Base-by-base conservation (phyloP, 1,140 invertebrate genomes). In the Caligus rogercresseyi region DNA sequence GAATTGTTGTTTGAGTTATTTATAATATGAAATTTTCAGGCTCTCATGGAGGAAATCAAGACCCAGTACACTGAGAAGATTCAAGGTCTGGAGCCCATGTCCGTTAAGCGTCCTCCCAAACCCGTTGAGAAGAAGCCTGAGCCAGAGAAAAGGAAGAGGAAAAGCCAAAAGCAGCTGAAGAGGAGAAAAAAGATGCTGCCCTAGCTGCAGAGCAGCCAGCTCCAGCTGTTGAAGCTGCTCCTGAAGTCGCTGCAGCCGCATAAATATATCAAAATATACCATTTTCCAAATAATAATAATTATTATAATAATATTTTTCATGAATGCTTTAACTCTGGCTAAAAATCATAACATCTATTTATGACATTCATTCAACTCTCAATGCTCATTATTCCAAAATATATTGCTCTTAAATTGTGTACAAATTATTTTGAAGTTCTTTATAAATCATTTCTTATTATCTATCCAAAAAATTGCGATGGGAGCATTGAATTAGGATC, bases 21-120 rank as follows among this genome's bases (percentile, higher is more conserved):
- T 16, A 54, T 54, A 54, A 16, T 18, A 16, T 7, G 19, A 11
- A 16, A n/a, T n/a, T n/a, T 26, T 25, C 56, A 62, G 60, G 31
- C 60, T 11, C 19, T 43, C 21, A 25, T 62, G 26, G 52, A 52
- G n/a, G 60, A 62, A 1, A 52, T 62, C 15, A 52, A 62, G 24
- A 62, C 24, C 16, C 14, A 19, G 20, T 62, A 62, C 60, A 43
- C 21, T 52, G 60, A 62, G 16, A 20, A 25, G 14, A 57, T 62
- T 23, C 52, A 62, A 21, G 60, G 54, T 26, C 60, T 62, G 16
- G 60, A 62, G 31, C 60, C 60, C 67, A 19, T 73, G 75, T 68
- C 69, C 74, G 19, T 72, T 20, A 25, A 2, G 2, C 54, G 54
- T 2, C 54, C 54, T 16, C 20, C 54, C 3, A 56, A 56, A 56